A percentile compares a stretch with the other conserved stretches of the same genome.
Conservation (phyloP, 2,888 invertebrate genomes). For the Callyntrura sp. region DNA sequence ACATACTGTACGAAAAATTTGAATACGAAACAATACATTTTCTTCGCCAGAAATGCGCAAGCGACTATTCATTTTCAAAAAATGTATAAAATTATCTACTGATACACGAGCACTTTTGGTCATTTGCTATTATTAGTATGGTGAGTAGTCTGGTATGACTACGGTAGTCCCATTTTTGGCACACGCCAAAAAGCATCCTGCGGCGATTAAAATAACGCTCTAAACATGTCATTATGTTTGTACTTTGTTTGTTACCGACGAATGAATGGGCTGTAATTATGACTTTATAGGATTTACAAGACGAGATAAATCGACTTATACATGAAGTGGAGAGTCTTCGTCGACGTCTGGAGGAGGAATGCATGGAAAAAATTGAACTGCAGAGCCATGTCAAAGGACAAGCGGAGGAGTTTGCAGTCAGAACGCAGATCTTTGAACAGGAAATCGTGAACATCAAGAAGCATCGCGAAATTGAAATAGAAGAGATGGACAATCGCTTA, state of each 20-base stretch:
- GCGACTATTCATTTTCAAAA: slow-evolving; percentile 6
- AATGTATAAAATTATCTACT: slow-evolving; percentile 15
- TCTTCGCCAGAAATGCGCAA: not conserved
- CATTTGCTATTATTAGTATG: not conserved
- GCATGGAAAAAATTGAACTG: slow-evolving; percentile 80
- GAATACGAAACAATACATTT: not conserved
- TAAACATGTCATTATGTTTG: slow-evolving; percentile 30
- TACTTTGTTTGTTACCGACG: not conserved
- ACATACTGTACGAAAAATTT: not conserved
- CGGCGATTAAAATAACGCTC: not conserved
- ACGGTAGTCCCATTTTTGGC: slow-evolving; percentile 30
- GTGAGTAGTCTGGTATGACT: not conserved
- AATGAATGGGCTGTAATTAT: slow-evolving; percentile 29
- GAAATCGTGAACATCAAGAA: slow-evolving; percentile 80
- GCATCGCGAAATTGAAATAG: slow-evolving; percentile 80
- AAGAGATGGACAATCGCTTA: slow-evolving; percentile 81
- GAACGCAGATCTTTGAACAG: slow-evolving; percentile 80
- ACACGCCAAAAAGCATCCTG: not conserved
- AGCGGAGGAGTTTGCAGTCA: slow-evolving; percentile 80
- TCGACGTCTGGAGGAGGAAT: slow-evolving; percentile 77
- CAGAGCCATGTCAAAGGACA: slow-evolving; percentile 79
- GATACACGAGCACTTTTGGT: not conserved
- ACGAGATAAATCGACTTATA: slow-evolving; percentile 79
- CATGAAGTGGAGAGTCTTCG: slow-evolving; percentile 78
- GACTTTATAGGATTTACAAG: slow-evolving; percentile 77